phyloP scores from a whole-genome alignment of 2,797 vertebrate species.

The Heliangelus exortis region DNA sequence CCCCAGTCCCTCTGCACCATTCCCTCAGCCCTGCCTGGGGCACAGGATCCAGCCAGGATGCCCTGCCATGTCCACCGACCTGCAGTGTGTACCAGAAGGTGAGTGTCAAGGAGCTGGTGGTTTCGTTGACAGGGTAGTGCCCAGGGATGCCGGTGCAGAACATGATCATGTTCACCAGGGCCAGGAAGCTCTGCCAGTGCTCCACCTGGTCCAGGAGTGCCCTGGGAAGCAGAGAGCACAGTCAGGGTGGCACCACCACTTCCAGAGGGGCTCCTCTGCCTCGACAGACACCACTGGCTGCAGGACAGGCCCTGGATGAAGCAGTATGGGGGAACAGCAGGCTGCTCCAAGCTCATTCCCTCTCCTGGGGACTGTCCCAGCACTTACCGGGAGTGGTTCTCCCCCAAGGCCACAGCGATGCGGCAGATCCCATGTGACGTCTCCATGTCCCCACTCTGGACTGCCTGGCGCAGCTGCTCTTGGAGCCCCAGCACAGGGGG shows the following conservation, averaged over 20 bases:
- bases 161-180: conserved; percentile 99
- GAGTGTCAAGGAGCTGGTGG: conserved; percentile 96
- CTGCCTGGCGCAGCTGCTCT: conserved; percentile 93
- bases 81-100: conserved; percentile 98
- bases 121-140: conserved; percentile 98
- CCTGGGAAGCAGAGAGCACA: conserved; percentile 68
- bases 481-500: conserved; percentile 94
- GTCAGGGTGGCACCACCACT: neutral
- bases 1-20: neutral
- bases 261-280: neutral
- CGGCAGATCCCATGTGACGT: conserved; percentile 97
- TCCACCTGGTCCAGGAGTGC: conserved; percentile 96
- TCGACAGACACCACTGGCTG: neutral
- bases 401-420: conserved; percentile 93
- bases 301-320: neutral
- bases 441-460: conserved; percentile 98
- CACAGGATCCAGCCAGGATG: neutral
- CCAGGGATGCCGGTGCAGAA: conserved; percentile 98
- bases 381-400: conserved; percentile 95
- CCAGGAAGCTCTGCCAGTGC: conserved; percentile 98
- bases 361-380: neutral
- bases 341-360: neutral
- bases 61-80: conserved; percentile 58
- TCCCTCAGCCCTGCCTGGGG: neutral
- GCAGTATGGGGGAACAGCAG: neutral